Base-by-base conservation (phyloP, 2,888 invertebrate genomes). In the Schizotus pectinicornis region DNA sequence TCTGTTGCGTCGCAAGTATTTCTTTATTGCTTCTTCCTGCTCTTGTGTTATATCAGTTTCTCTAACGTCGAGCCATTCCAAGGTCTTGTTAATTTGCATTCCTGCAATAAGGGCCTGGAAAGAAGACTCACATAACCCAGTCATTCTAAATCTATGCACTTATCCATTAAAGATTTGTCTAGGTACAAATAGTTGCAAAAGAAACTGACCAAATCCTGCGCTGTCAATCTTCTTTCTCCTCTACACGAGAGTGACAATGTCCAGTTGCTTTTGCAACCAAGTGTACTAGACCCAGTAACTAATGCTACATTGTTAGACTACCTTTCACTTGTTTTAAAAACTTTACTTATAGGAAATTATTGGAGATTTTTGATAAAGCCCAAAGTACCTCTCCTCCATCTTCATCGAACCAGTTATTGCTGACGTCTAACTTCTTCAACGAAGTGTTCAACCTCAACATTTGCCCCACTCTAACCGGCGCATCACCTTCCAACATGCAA, bases 401-500 rank as follows among this genome's bases (percentile, higher is more conserved):
- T 39, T 85, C 85, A 3, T 85, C 85, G 62, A 86, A 79, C 76
- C 84, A 81, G 72, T 86, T 86, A 54, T 83, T 83, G 51, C 84
- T 84, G 65, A 86, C 80, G 71, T 86, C 85, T 38, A 86, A 74
- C 64, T 80, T 78, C 46, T 80, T 81, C 50, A 87, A 69, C 12
- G 82, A 81, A 13, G 80, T 79, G 67, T 86, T 86, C 36, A 86
- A 74, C 62, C 80, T 78, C 0, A 87, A 74, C 64, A 86, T 80
- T 37, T 84, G 83, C 11, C 82, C 82, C 71, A 81, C 79, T 77
- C 84, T 82, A 56, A 82, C 79, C 22, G 84, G 82, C 0, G 84
- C 83, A 14, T 80, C 78, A 49, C 84, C 85, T 35, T 75, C 75
- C 61, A 86, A 83, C 12, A 82, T 81, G 66, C 85, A 85, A 8